phyloP scores from a whole-genome alignment of 1,140 invertebrate genomes.

The fruit fly (Drosophila melanogaster) region Release_6_plus_ISO1_MT NT_037436.4:4750501-4751000 shows the following conservation, averaged over 20 bases:
- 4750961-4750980: background rate
- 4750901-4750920: too few species aligned
- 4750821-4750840: constrained; percentile 19
- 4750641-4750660: constrained; percentile 39
- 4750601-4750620: constrained; percentile 62
- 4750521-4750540: constrained; percentile 61
- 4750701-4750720: constrained; percentile 51
- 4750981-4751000: background rate
- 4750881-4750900: too few species aligned
- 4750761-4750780: constrained; percentile 80
- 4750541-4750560: constrained; percentile 61
- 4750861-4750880: too few species aligned
- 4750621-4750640: constrained; percentile 26
- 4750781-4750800: constrained; percentile 52
- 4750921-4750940: too few species aligned
- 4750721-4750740: constrained; percentile 22
- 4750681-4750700: constrained; percentile 55
- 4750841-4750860: too few species aligned
- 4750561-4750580: background rate
- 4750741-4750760: constrained; percentile 61
- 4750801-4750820: constrained; percentile 1
- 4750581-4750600: constrained; percentile 10
- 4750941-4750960: too few species aligned
- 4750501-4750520: constrained; percentile 22
- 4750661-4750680: constrained; percentile 32